Base-by-base conservation (phyloP, 2,113 vertebrate species). In the Sorex fumeus region DNA sequence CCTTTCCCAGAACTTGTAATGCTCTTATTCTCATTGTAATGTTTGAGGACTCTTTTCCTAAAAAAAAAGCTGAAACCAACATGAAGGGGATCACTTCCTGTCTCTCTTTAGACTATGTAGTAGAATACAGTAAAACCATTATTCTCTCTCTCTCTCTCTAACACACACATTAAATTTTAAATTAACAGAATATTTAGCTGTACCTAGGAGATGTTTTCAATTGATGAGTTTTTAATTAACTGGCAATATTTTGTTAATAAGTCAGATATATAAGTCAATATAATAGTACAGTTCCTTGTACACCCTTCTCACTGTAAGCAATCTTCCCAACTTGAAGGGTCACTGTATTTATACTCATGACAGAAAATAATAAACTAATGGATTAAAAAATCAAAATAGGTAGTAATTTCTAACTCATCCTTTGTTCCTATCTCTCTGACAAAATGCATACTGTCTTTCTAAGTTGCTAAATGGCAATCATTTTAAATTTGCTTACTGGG, bases 331-430 rank as follows among this genome's bases (percentile, higher is more conserved):
- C 3, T 50, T 84, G 36, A 53, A n/a, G 40, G 32, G 4, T 66
- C 19, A 16, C 21, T 87, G 3, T 84, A 69, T 67, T 87, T 62
- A 69, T 0, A 36, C 84, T 84, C 60, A n/a, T 0, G 1, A 43
- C 45, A 93, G 81, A 88, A 80, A 91, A 92, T 75, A 79, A 21
- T 25, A 32, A 28, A 23, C 21, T 62, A 75, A 82, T 50, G 30
- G 28, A 93, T 91, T 85, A 91, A 76, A 71, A 93, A 87, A 80
- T 94, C 45, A 86, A 32, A 25, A 71, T 77, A 87, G 72, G 27
- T 66, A 34, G 53, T 87, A 45, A 85, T 93, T 76, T 84, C 67
- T 23, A 47, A 34, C 34, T 92, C 43, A 16, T 88, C 27, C 67
- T 85, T 66, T 66, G 21, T 13, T 36, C 23, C 12, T 82, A 4